phyloP scores from a whole-genome alignment of 2,113 vertebrate genomes.

The Monarcha castaneiventris region DNA sequence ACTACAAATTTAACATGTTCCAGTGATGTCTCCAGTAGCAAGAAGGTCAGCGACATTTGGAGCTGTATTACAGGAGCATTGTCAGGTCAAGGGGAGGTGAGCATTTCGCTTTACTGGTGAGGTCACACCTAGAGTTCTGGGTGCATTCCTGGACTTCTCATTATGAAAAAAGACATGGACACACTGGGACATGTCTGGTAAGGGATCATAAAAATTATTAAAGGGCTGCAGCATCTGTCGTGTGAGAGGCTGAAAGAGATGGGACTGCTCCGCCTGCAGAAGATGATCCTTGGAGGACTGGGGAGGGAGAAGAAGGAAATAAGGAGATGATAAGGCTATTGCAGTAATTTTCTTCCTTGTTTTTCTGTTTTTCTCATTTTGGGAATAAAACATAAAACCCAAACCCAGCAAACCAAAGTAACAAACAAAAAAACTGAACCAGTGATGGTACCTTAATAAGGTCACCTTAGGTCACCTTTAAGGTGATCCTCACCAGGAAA shows the following conservation, averaged over 20 bases:
- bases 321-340: background rate
- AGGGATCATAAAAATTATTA: background rate
- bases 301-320: background rate
- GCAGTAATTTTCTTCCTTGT: background rate
- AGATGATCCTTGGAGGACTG: no score
- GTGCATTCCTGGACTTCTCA: background rate
- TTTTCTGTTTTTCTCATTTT: background rate
- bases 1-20: background rate
- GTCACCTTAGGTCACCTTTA: no score
- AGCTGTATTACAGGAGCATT: background rate
- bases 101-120: background rate
- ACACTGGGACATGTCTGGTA: fast-evolving
- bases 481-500: background rate
- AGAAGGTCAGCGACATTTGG: background rate
- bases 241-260: background rate
- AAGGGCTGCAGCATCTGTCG: background rate
- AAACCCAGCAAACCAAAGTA: background rate
- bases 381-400: no score
- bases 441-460: background rate
- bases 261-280: background rate
- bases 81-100: background rate
- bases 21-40: background rate
- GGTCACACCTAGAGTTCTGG: background rate
- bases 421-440: fast-evolving
- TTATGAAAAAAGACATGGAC: background rate